Conservation (phyloP, 2,888 invertebrate genomes). For the Chirona hameri region DNA sequence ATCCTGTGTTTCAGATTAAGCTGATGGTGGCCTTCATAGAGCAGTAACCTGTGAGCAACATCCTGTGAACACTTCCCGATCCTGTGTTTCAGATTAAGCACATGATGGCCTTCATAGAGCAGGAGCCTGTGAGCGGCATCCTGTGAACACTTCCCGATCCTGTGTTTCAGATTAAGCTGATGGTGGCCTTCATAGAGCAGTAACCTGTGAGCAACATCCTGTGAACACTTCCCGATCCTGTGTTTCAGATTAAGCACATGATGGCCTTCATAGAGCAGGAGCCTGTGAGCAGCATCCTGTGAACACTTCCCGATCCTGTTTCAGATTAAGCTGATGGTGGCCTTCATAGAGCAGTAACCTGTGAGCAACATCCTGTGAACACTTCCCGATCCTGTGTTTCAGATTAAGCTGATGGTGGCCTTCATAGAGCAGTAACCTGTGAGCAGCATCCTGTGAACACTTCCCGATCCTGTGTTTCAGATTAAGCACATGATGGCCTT, state of each 20-base stretch:
- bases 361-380: no score
- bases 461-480: conserved; percentile 52
- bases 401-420: conserved; percentile 60
- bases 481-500: conserved; percentile 99
- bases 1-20: conserved; percentile 70
- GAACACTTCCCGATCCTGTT: no score
- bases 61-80: no score
- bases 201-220: no score
- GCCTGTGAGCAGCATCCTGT: no score
- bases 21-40: conserved; percentile 99
- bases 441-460: no score
- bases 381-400: conserved; percentile 36
- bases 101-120: conserved; percentile 99
- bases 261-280: conserved; percentile 99
- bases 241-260: conserved; percentile 94
- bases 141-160: no score
- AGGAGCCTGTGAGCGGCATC: no score
- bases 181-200: conserved; percentile 99
- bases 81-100: conserved; percentile 79
- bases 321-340: conserved; percentile 99
- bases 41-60: no score
- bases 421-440: no score
- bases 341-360: conserved; percentile 99
- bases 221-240: no score
- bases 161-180: conserved; percentile 85